Evolutionary conservation across 2,888 invertebrate species (phyloP), one percentile per base, ranked within the genome.

Genomic region (Allolobophora icterica): DNA sequence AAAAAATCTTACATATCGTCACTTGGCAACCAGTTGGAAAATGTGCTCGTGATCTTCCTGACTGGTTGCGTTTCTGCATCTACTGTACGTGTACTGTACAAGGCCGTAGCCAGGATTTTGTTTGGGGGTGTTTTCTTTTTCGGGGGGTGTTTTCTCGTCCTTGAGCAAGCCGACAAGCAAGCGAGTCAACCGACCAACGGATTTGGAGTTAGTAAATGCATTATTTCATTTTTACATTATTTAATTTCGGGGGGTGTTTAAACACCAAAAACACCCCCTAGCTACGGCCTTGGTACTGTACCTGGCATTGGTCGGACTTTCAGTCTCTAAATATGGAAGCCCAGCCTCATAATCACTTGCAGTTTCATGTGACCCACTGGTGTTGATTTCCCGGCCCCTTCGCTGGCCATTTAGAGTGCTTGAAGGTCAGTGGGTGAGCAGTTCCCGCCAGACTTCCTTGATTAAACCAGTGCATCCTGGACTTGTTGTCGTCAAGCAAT

Each of bases 351-450:
- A 71, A 71, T 71, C 30, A 71, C 71, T 71, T 71, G 30, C n/a
- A 71, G 71, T 71, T 71, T 71, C 71, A 71, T n/a, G 71, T 71
- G 71, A 71, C 71, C n/a, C 71, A 71, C n/a, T n/a, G n/a, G 71
- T 71, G n/a, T 71, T 71, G n/a, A 71, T 71, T 71, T 71, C 71
- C 2, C 24, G 1, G 21, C 24, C 52, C 52, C 52, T 38, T 8
- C 38, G 52, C 52, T 71, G 71, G 71, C 71, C 71, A 2, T n/a
- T 71, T 71, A 13, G 71, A n/a, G 71, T 71, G 71, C 71, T n/a
- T 71, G 8, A 11, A 71, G 71, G 71, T 71, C 71, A 71, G 30
- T 71, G 71, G 71, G 71, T 71, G 30, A 71, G 30, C 30, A 71
- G 30, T 71, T n/a, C 5, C 71, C 71, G n/a, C 71, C 71, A 30